These are phyloP conservation scores for Campylomormyrus numenius DNA, from an alignment of 2,113 vertebrate species.

Conservation along the genomic window DNA sequence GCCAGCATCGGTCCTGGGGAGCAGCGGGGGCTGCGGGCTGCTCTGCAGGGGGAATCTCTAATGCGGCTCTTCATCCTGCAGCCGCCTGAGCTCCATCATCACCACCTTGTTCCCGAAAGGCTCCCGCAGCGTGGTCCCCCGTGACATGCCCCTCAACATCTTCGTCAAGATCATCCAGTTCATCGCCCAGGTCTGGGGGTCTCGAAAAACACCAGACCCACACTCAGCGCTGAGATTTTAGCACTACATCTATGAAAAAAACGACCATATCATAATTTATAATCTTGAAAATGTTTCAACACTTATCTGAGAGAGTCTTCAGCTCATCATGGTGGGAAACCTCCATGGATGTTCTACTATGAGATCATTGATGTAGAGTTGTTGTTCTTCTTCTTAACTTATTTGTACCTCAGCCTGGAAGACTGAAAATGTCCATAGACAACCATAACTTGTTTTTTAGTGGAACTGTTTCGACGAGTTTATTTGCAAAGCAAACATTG, in stretches of 20 bases:
- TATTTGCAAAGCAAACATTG: background rate
- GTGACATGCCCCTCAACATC: constrained; percentile 98
- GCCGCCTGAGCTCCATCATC: constrained; percentile 91
- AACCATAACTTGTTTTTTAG: background rate
- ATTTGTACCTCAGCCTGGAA: background rate
- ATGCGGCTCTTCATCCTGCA: constrained; percentile 37
- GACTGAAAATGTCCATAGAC: background rate
- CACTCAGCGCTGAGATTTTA: background rate
- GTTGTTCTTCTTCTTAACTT: background rate
- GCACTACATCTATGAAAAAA: background rate
- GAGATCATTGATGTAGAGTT: background rate
- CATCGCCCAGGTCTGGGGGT: constrained; percentile 83
- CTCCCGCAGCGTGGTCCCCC: constrained; percentile 88
- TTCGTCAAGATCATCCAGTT: constrained; percentile 99
- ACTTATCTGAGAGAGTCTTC: background rate
- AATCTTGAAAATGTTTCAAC: background rate
- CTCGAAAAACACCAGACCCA: background rate
- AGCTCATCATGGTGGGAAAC: background rate
- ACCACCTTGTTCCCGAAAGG: constrained; percentile 97
- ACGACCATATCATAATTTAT: background rate
- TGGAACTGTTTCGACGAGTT: background rate
- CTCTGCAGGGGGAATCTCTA: background rate
- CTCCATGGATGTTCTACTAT: background rate
- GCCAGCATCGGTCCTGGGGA: background rate
- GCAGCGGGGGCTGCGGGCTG: background rate